Conservation (phyloP, 2,888 invertebrate species). For the Drymonia ruficornis region DNA sequence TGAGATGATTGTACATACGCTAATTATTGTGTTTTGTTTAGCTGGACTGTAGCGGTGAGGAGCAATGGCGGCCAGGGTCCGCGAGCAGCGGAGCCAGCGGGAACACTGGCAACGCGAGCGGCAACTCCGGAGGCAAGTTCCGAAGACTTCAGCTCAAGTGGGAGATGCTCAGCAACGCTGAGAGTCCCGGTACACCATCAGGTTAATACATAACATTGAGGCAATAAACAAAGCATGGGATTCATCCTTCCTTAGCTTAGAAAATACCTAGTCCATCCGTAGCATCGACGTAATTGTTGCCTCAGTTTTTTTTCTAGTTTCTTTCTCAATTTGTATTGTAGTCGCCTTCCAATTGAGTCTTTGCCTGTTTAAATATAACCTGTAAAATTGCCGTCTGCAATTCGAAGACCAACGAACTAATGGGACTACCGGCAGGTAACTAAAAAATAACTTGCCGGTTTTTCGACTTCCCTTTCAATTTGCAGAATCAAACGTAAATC, state of each 20-base stretch:
- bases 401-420: no score
- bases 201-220: conserved; percentile 42
- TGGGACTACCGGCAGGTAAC: no score
- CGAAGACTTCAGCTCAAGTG: conserved; percentile 91
- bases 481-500: no score
- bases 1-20: not conserved
- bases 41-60: conserved; percentile 79
- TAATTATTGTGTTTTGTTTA: conserved; percentile 27
- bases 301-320: no score
- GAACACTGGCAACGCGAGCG: conserved; percentile 80
- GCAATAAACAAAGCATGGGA: not conserved
- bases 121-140: conserved; percentile 88
- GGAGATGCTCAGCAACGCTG: conserved; percentile 89
- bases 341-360: no score
- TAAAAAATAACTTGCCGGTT: no score
- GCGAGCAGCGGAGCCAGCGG: conserved; percentile 74
- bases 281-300: not conserved
- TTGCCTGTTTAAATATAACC: no score
- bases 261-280: no score
- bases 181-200: conserved; percentile 73
- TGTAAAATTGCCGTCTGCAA: no score
- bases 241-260: no score
- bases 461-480: no score
- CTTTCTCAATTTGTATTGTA: no score
- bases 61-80: conserved; percentile 75